Conservation (phyloP, 2,113 vertebrate genomes). For the Elgaria multicarinata region DNA sequence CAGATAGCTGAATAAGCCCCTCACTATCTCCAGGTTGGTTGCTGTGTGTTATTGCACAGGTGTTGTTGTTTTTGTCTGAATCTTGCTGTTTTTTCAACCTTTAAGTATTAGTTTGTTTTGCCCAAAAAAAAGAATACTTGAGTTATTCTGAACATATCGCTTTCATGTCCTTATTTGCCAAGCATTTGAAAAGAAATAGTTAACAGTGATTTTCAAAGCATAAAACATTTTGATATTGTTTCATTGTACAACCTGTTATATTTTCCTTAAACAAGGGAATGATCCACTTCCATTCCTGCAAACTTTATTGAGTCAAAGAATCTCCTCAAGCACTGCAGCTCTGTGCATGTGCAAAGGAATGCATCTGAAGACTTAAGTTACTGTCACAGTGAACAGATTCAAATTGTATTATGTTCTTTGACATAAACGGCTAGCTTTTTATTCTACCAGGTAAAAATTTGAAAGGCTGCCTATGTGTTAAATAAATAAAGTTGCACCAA, state of each 20-base stretch:
- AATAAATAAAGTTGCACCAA: neutral
- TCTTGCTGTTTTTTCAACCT: neutral
- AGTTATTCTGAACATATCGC: neutral
- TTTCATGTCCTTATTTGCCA: neutral
- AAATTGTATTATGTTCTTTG: neutral
- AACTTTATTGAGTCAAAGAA: neutral
- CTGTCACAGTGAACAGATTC: neutral
- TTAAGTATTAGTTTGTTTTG: neutral
- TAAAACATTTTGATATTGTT: neutral
- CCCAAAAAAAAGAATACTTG: neutral
- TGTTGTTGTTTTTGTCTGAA: no score
- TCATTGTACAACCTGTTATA: neutral
- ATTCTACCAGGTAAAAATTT: neutral
- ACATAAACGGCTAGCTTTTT: neutral
- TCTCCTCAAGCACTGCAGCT: neutral
- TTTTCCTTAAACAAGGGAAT: neutral
- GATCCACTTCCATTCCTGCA: no score
- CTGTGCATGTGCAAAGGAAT: neutral
- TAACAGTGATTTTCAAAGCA: no score
- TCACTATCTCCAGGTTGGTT: neutral
- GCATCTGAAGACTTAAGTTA: neutral
- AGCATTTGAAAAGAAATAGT: neutral
- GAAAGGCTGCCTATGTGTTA: neutral
- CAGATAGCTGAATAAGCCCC: neutral
- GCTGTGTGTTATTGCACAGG: no score